Evolutionary conservation across 2,888 invertebrate genomes (phyloP), one percentile per base, ranked within the genome.

Genomic region (Flexamia atlantica): DNA sequence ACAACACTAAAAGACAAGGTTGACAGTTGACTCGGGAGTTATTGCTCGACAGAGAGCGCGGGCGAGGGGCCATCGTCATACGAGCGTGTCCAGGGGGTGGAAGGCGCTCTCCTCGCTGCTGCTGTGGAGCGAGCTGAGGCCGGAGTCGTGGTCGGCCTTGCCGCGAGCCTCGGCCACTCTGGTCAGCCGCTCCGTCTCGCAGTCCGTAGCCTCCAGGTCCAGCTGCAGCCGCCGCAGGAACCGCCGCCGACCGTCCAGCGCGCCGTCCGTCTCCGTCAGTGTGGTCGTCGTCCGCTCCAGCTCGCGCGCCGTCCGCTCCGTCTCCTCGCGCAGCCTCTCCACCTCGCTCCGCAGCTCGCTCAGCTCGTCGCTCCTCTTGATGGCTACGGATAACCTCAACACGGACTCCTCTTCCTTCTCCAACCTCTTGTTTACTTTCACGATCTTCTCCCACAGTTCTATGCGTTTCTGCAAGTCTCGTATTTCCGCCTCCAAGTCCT

Each of bases 361-460:
- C 60, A 85, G 70, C 81, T 86, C 86, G 50, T 84, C 84, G 30
- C 85, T 84, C n/a, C 86, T 81, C 83, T 86, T 85, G 0, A 87
- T 74, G 53, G 85, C 86, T 2, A 93, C 92, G 42, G 93, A 93
- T 53, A 96, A 89, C 87, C 95, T 91, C 3, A 95, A 93, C 1
- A 96, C 91, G 83, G 93, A 90, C 89, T 95, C 95, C 89, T 96
- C 95, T 89, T 96, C 95, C 84, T 93, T 92, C 84, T 95, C 93
- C 84, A 96, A 90, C 88, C 93, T 92, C 88, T 95, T 94, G 89
- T 96, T 96, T 32, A 96, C 91, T 81, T 94, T 93, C 30, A 94
- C 92, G 76, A 96, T 92, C 89, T 93, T 94, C 88, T 96, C 96
- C 88, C 95, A 91, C 86, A 95, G 91, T 87, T 94, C 93, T n/a